A percentile compares a stretch with the other conserved stretches of the same genome.
These are phyloP conservation scores for Onchidella celtica DNA, from an alignment of 2,888 invertebrate genomes.

Conservation along the genomic window DNA sequence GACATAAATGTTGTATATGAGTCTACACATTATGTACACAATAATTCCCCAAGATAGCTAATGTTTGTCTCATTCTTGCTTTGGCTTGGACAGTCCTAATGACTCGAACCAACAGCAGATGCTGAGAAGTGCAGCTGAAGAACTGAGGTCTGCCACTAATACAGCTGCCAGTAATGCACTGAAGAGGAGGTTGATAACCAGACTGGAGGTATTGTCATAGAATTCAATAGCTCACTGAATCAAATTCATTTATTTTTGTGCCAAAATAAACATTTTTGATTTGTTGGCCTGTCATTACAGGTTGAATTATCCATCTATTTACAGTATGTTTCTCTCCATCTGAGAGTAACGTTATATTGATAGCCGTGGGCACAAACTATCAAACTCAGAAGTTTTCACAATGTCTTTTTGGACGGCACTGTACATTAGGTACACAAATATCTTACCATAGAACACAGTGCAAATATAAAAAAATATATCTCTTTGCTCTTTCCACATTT, in stretches of 20 bases:
- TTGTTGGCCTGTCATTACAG: neutral
- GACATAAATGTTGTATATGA: no score
- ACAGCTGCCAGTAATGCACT: conserved; percentile 91
- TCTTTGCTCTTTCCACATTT: no score
- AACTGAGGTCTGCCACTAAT: conserved; percentile 92
- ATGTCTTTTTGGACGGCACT: no score
- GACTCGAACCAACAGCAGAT: conserved; percentile 91
- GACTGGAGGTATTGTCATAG: conserved; percentile 81
- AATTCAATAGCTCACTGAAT: neutral
- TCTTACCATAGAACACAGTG: no score
- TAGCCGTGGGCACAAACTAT: no score
- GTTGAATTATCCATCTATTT: neutral
- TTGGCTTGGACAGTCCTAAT: conserved; percentile 84
- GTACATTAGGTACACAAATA: no score
- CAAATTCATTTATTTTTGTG: neutral
- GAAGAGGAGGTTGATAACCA: conserved; percentile 87
- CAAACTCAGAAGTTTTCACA: no score
- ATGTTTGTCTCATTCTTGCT: conserved; percentile 10
- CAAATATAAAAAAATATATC: no score
- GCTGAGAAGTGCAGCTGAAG: conserved; percentile 93
- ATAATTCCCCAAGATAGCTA: no score
- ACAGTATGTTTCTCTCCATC: neutral
- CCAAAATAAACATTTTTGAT: neutral
- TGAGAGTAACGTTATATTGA: no score
- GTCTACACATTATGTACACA: no score